Conservation (phyloP, 1,140 invertebrate genomes). For the Brachionus koreanus region DNA sequence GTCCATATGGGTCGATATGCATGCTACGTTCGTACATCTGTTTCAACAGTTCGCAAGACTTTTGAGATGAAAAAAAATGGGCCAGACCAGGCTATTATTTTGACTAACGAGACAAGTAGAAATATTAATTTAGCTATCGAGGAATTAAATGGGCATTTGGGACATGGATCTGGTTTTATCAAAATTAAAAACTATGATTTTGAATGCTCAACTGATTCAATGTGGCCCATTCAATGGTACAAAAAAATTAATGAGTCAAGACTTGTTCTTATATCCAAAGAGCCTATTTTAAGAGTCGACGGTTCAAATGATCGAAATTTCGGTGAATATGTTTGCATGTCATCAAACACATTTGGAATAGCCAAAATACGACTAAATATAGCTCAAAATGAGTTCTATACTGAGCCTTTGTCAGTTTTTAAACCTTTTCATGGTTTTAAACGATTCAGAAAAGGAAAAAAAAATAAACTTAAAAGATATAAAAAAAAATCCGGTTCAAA, state of each 20-base stretch:
- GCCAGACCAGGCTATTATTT: not conserved
- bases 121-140: constrained; percentile 11
- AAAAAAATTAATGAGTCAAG: constrained; percentile 15
- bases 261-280: not conserved
- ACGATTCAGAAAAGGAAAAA: not conserved
- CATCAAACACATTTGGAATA: not conserved
- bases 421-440: not conserved
- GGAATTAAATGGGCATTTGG: not conserved
- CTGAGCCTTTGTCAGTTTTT: not conserved
- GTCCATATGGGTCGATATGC: not conserved
- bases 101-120: not conserved
- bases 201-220: constrained; percentile 27
- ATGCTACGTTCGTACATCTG: not conserved
- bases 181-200: not conserved
- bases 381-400: not conserved
- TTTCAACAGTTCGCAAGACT: not conserved
- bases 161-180: not conserved
- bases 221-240: constrained; percentile 39
- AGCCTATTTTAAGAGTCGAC: not conserved
- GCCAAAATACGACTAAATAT: not conserved
- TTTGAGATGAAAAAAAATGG: constrained; percentile 6
- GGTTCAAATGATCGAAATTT: not conserved
- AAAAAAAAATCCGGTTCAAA: not conserved
- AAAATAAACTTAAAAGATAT: not conserved
- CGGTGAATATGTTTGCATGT: not conserved